A percentile compares a stretch with the other conserved stretches of the same genome.
These are phyloP conservation scores for Naso thynnoides DNA, from an alignment of 2,797 vertebrate species.

Conservation along the genomic window DNA sequence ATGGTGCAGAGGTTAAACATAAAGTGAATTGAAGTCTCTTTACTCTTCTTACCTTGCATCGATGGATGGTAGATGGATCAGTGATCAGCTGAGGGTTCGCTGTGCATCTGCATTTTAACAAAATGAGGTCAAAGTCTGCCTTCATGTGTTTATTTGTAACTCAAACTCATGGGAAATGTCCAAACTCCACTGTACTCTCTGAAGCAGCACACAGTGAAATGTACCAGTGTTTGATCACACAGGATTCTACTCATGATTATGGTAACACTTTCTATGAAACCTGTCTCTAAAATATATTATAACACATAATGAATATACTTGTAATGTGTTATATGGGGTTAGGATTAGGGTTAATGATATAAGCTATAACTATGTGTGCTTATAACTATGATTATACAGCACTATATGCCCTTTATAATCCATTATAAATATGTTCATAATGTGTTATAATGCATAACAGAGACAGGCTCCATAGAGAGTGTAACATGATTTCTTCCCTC, in stretches of 20 bases:
- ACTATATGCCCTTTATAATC: too few relatives aligned
- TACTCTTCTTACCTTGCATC: slow-evolving; percentile 42
- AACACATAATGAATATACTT: too few relatives aligned
- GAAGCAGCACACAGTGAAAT: slow-evolving; percentile 8
- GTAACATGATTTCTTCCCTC: neutral
- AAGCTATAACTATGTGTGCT: too few relatives aligned
- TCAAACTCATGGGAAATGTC: slow-evolving; percentile 35
- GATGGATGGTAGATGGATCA: neutral
- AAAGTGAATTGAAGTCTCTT: neutral
- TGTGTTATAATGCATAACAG: too few relatives aligned
- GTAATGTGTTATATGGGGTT: too few relatives aligned
- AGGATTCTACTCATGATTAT: too few relatives aligned
- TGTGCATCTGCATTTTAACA: slow-evolving; percentile 27
- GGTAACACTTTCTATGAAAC: too few relatives aligned
- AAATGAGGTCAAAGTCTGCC: slow-evolving; percentile 68
- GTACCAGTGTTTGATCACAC: slow-evolving; percentile 4
- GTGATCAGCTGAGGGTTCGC: slow-evolving; percentile 2
- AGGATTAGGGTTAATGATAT: too few relatives aligned
- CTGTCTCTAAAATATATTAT: too few relatives aligned
- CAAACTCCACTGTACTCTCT: slow-evolving; percentile 42
- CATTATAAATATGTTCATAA: too few relatives aligned
- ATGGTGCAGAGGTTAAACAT: neutral
- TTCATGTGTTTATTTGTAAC: slow-evolving; percentile 62
- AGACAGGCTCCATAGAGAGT: too few relatives aligned
- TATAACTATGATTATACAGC: too few relatives aligned